phyloP scores from a whole-genome alignment of 2,888 invertebrate species.

The Oscheius onirici region DNA sequence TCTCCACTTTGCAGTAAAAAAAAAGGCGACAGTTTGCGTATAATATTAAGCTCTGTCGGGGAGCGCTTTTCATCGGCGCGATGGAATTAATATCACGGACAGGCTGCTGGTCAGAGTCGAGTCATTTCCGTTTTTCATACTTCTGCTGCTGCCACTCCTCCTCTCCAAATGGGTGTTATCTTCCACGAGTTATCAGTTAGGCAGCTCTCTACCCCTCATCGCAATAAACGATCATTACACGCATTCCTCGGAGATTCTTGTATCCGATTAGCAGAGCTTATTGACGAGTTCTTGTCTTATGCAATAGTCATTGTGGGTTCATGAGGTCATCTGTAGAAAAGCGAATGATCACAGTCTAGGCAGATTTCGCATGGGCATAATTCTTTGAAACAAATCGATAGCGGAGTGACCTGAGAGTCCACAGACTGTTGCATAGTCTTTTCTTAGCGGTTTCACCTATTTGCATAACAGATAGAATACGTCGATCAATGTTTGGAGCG shows the following conservation, averaged over 20 bases:
- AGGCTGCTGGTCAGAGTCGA: not conserved
- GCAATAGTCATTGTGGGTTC: too few species aligned
- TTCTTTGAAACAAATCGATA: slow-evolving; percentile 9
- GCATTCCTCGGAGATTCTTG: slow-evolving; percentile 24
- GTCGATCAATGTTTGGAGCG: slow-evolving; percentile 12
- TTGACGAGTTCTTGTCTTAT: slow-evolving; percentile 1
- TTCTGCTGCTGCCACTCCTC: not conserved
- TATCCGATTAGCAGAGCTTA: not conserved
- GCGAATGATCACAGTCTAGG: too few species aligned
- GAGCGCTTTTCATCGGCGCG: slow-evolving; percentile 4
- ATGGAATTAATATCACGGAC: slow-evolving; percentile 9
- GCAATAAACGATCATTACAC: slow-evolving; percentile 29
- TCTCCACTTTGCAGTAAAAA: too few species aligned
- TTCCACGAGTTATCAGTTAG: slow-evolving; percentile 26
- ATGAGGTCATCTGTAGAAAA: too few species aligned
- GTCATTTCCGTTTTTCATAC: not conserved
- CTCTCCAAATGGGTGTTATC: slow-evolving; percentile 10
- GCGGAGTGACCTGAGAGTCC: not conserved
- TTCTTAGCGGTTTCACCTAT: slow-evolving; percentile 8
- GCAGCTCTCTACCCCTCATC: slow-evolving; percentile 7
- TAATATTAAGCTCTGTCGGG: slow-evolving; percentile 22
- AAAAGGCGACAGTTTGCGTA: slow-evolving; percentile 2
- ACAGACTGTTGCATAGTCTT: not conserved
- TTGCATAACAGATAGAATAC: slow-evolving; percentile 24
- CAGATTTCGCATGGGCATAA: too few species aligned